Base-by-base conservation (phyloP, 2,113 vertebrate genomes). In the Otus sunia region DNA sequence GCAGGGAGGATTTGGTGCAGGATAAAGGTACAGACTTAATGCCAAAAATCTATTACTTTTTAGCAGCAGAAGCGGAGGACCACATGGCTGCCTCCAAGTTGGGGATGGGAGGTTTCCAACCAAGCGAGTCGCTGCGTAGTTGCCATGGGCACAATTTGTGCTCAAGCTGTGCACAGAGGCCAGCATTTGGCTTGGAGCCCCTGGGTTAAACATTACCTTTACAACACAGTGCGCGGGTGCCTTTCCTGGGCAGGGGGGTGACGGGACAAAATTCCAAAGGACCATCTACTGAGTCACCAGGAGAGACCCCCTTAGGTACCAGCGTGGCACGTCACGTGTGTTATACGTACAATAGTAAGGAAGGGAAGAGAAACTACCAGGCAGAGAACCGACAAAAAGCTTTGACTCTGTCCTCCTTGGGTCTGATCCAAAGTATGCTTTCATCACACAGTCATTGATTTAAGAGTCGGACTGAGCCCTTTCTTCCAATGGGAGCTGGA, bases 121-220 rank as follows among this genome's bases (percentile, higher is more conserved):
- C 66, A 52, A 68, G 81, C 16, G 4, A 86, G 84, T 85, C 1
- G 2, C 95, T 87, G 67, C 4, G 2, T 95, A 89, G 95, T 92
- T 96, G 89, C 94, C 92, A 95, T 94, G 92, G 91, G 96, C 94
- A 97, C 97, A 95, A 90, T 87, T 97, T 79, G 92, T 79, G 91
- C 84, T 97, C 92, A 95, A 95, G 86, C 92, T 94, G 94, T 90
- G 94, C 9, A 0, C 71, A 94, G 93, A 49, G 94, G 91, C 94
- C 89, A 53, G 89, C 89, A 86, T 94, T 94, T 94, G 95, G 94
- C 96, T 92, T 59, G 81, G 50, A 96, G 92, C 73, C 94, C 47
- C 80, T 25, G 86, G 77, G 92, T 96, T 95, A 95, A 79, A 93
- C 39, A 92, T 94, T 96, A 95, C 94, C 92, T 94, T 92, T 49